Base-by-base conservation (phyloP, 2,888 invertebrate genomes). In the Tetropium fuscum region DNA sequence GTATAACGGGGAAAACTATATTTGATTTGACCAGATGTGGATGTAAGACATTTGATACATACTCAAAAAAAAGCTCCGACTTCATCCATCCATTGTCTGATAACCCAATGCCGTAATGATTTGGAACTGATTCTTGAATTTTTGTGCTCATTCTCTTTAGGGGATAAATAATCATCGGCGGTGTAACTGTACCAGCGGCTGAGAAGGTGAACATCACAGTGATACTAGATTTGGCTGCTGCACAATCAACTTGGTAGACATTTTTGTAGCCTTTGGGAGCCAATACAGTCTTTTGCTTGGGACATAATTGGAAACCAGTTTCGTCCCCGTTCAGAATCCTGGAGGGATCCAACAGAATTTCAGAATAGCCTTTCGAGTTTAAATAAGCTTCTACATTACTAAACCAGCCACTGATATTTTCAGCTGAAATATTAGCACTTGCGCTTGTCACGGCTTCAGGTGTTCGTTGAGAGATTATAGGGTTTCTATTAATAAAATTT, bases 381-480 rank as follows among this genome's bases (percentile, higher is more conserved):
- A 43, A 20, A 38, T 57, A 47, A 22, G 34, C 34, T 38, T 36
- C 6, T n/a, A 27, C n/a, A n/a, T 27, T 27, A 27, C n/a, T 27
- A n/a, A 27, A 6, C 27, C 27, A 27, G 58, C 72, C 73, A 58
- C 53, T 60, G 27, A 73, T 71, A 44, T 74, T 67, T 4, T 7
- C 34, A 63, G 74, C 73, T 36, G 67, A 66, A 4, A 74, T 64
- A 22, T 41, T 53, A 10, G 71, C 64, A 48, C 67, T 68, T 4
- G 74, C 69, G 19, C 60, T 44, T 38, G 71, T 64, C 2, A 74
- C 70, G 32, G 58, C 69, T 57, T 73, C 72, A 2, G 57, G 47
- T 3, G 61, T 68, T 43, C 70, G 13, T 0, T 5, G 20, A 71
- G 70, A 55, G 3, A 38, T 1, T 18, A n/a, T n/a, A 18, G 2